Base-by-base conservation (phyloP, 2,113 vertebrate species). In the Poeciliopsis retropinna region DNA sequence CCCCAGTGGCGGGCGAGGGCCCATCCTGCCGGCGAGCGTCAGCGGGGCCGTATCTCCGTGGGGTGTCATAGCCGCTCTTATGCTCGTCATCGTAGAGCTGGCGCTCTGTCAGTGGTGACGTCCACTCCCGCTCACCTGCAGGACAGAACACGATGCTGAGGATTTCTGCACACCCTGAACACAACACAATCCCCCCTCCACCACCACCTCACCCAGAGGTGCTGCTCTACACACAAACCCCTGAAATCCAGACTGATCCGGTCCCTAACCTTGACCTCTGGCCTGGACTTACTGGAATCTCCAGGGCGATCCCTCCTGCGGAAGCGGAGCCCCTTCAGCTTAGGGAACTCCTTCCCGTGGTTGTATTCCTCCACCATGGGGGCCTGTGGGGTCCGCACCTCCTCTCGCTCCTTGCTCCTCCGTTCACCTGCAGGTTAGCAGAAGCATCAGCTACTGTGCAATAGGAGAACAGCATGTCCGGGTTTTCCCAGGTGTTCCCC, bases 31-130 rank as follows among this genome's bases (percentile, higher is more conserved):
- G 84, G 14, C 92, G 86, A 0, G 82, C 80, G 29, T 93, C 93
- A 0, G 87, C 63, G 0, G 83, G 73, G 8, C 84, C 93, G 82
- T 95, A 96, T 72, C 95, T 93, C 63, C 94, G 94, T 31, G 96
- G 96, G 4, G 94, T 92, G 65, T 97, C 96, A 3, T 95, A 94
- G 65, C 94, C 89, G 15, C 95, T 95, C 74, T 93, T 92, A 64
- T 92, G 87, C 80, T 95, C 95, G 47, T 97, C 94, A 28, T 96
- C 96, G 1, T 94, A 96, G 2, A 82, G 84, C 51, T 91, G 91
- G 0, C 90, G 88, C 80, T 93, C 92, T 0, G 83, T 92, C 67
- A 93, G 85, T 0, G 92, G 92, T 0, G 92, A 93, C 27, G 60
- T 93, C 90, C 91, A 92, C 84, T 92, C 91, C 1, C 90, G 32